Evolutionary conservation across 1,140 invertebrate species (phyloP).

Genomic region (Cotesia typhae): DNA sequence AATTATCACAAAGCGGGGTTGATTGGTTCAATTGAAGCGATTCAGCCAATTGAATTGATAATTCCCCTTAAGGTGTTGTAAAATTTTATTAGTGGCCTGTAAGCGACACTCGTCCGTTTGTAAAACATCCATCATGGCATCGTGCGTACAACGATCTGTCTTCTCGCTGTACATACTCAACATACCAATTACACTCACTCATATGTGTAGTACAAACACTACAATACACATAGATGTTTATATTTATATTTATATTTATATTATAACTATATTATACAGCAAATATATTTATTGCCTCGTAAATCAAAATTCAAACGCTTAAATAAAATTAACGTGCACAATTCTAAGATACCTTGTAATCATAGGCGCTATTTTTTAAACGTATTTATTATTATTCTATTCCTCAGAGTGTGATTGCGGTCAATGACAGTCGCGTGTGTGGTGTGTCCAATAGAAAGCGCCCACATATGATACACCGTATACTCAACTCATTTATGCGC

Average conservation of each 20-base stretch:
- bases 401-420: background rate
- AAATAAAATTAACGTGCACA: too few relatives aligned
- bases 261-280: too few relatives aligned
- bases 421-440: conserved; percentile 11
- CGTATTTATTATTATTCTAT: conserved; percentile 2
- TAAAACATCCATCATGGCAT: background rate
- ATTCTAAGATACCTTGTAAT: background rate
- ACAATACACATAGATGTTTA: background rate
- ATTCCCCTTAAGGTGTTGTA: conserved; percentile 26
- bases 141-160: background rate
- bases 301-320: conserved; percentile 4
- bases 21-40: conserved; percentile 37
- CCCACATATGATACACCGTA: background rate
- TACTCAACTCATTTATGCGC: conserved; percentile 9
- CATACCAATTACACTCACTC: too few relatives aligned
- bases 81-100: conserved; percentile 38
- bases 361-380: background rate
- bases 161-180: too few relatives aligned
- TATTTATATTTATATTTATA: background rate
- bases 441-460: background rate
- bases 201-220: too few relatives aligned
- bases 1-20: background rate
- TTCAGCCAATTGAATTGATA: conserved; percentile 35
- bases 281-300: background rate
- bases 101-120: conserved; percentile 33